Percentiles rank a stretch among this genome's conserved stretches.
Conservation (phyloP, 2,113 vertebrate species). For the Catharus fuscescens region DNA sequence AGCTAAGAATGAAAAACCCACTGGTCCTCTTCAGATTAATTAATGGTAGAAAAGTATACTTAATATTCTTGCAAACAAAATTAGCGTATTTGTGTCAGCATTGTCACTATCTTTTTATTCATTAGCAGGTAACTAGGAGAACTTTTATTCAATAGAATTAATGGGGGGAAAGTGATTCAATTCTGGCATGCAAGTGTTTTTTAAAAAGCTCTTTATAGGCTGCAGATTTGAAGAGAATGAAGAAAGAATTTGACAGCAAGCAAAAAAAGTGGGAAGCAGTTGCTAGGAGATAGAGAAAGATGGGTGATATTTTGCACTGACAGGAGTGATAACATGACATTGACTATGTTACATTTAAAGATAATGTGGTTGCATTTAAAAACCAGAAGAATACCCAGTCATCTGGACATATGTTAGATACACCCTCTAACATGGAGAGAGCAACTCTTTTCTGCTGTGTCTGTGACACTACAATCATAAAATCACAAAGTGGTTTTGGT, state of each 20-base stretch:
- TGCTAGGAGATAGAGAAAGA: slow-evolving; percentile 37
- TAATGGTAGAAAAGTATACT: background rate
- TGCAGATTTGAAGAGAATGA: background rate
- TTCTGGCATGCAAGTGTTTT: background rate
- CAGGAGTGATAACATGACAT: background rate
- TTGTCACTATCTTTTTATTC: background rate
- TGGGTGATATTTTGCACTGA: background rate
- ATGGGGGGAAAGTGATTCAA: background rate
- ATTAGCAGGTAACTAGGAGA: background rate
- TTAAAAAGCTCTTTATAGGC: slow-evolving; percentile 13
- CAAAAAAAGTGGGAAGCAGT: slow-evolving; percentile 40
- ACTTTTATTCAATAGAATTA: background rate
- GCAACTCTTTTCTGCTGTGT: background rate
- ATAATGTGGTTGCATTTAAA: background rate
- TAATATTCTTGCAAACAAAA: background rate
- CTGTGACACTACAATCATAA: background rate
- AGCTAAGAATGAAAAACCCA: background rate
- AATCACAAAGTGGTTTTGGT: background rate
- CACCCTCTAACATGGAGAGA: background rate
- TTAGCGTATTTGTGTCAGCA: background rate
- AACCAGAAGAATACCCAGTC: background rate
- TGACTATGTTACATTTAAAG: background rate
- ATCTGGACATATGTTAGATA: background rate
- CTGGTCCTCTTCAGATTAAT: background rate
- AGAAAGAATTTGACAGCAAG: slow-evolving; percentile 38